Percentiles rank a stretch among this genome's conserved stretches.
phyloP scores from a whole-genome alignment of 2,113 vertebrate genomes.

The Bufo bufo region DNA sequence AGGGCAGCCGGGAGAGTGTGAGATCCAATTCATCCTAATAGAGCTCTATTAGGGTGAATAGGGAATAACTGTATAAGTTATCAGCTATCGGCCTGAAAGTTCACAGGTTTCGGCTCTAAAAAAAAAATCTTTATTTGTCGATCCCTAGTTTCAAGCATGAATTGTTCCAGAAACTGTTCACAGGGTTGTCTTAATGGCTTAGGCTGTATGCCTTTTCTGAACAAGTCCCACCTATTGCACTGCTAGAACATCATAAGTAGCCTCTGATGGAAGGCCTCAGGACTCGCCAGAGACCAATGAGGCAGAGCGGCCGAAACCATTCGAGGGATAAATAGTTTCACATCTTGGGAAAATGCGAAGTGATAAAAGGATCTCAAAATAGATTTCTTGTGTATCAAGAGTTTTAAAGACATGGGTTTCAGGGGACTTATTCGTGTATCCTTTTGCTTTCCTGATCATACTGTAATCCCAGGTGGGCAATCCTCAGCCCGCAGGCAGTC shows the following conservation, averaged over 20 bases:
- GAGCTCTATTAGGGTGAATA: too few relatives aligned
- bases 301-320: constrained; percentile 50
- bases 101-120: too few relatives aligned
- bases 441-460: constrained; percentile 21
- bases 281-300: constrained; percentile 35
- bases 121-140: too few relatives aligned
- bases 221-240: constrained; percentile 5
- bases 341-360: constrained; percentile 54
- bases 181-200: constrained; percentile 43
- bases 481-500: constrained; percentile 42
- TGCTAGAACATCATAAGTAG: constrained; percentile 45
- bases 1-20: too few relatives aligned
- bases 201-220: constrained; percentile 30
- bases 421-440: background rate
- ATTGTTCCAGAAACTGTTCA: background rate
- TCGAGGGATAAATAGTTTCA: constrained; percentile 46
- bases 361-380: constrained; percentile 56
- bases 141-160: background rate
- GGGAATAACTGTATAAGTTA: too few relatives aligned
- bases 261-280: constrained; percentile 50
- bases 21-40: too few relatives aligned
- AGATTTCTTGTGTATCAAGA: constrained; percentile 23
- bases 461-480: constrained; percentile 25
- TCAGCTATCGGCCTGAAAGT: too few relatives aligned
- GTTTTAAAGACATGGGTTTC: constrained; percentile 23